Evolutionary conservation across 2,888 invertebrate species (phyloP).

Genomic region (Ryuthela nishihirai): DNA sequence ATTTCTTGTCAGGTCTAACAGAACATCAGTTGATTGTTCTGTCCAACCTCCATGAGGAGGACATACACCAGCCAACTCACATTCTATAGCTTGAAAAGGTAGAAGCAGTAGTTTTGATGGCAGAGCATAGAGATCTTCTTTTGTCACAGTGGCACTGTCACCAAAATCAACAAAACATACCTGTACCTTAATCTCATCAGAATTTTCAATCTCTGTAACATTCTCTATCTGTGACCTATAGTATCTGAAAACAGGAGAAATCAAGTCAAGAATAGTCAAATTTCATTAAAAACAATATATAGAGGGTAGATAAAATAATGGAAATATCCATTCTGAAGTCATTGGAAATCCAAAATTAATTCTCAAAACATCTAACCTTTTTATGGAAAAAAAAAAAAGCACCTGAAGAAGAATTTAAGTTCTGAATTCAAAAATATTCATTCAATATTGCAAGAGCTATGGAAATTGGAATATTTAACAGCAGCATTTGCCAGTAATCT

Average conservation of each 20-base stretch:
- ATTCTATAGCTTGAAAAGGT: constrained; percentile 81
- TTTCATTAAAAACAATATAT: neutral
- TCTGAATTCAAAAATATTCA: no score
- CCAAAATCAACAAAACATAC: constrained; percentile 86
- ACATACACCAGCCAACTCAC: constrained; percentile 70
- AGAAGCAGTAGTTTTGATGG: constrained; percentile 69
- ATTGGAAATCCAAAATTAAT: neutral
- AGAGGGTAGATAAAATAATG: neutral
- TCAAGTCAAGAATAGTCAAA: neutral
- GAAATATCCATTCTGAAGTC: neutral
- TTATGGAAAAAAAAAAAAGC: no score
- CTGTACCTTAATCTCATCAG: constrained; percentile 60
- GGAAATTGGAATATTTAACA: no score
- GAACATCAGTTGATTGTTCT: constrained; percentile 3
- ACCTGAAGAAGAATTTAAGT: no score
- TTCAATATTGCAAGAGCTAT: no score
- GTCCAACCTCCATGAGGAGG: constrained; percentile 50
- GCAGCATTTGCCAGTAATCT: no score
- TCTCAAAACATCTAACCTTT: neutral
- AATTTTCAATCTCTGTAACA: no score
- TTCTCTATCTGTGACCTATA: constrained; percentile 15
- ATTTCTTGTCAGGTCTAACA: constrained; percentile 12
- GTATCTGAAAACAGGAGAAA: constrained; percentile 8
- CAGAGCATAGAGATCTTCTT: constrained; percentile 66
- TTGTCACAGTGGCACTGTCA: constrained; percentile 66